A percentile compares a stretch with the other conserved stretches of the same genome.
These are phyloP conservation scores for Salpingus planirostris DNA, from an alignment of 2,888 invertebrate species.

Conservation along the genomic window DNA sequence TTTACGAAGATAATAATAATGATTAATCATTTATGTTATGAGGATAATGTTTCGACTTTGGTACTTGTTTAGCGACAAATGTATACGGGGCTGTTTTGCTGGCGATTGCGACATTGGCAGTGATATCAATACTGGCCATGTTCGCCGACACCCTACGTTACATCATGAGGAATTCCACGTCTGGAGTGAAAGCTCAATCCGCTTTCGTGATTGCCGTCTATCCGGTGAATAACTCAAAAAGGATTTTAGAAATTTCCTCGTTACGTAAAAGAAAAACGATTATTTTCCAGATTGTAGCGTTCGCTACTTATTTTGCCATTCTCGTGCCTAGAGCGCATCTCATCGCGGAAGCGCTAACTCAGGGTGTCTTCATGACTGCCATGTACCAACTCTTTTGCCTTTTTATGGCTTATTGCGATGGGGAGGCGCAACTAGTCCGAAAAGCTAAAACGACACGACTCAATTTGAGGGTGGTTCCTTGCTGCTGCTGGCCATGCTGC, in stretches of 20 bases:
- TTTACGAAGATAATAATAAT: no score
- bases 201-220: slow-evolving; percentile 53
- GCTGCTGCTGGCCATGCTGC: slow-evolving; percentile 68
- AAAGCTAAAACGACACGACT: slow-evolving; percentile 49
- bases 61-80: slow-evolving; percentile 51
- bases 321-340: slow-evolving; percentile 57
- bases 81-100: slow-evolving; percentile 49
- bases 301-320: slow-evolving; percentile 49
- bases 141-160: slow-evolving; percentile 49
- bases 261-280: neutral
- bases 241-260: neutral
- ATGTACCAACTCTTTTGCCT: slow-evolving; percentile 63
- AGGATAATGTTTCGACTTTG: no score
- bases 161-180: slow-evolving; percentile 47
- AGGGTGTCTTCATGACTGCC: slow-evolving; percentile 58
- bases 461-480: slow-evolving; percentile 56
- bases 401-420: slow-evolving; percentile 56
- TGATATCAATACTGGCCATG: slow-evolving; percentile 44
- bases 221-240: slow-evolving; percentile 44
- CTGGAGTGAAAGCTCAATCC: slow-evolving; percentile 46
- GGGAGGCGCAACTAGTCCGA: slow-evolving; percentile 50
- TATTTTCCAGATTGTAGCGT: slow-evolving; percentile 48
- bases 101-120: slow-evolving; percentile 44
- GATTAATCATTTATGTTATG: no score
- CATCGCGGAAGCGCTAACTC: slow-evolving; percentile 58